A percentile compares a stretch with the other conserved stretches of the same genome.
Evolutionary conservation across 2,797 vertebrate species (phyloP).

Genomic region (Podarcis lilfordi): DNA sequence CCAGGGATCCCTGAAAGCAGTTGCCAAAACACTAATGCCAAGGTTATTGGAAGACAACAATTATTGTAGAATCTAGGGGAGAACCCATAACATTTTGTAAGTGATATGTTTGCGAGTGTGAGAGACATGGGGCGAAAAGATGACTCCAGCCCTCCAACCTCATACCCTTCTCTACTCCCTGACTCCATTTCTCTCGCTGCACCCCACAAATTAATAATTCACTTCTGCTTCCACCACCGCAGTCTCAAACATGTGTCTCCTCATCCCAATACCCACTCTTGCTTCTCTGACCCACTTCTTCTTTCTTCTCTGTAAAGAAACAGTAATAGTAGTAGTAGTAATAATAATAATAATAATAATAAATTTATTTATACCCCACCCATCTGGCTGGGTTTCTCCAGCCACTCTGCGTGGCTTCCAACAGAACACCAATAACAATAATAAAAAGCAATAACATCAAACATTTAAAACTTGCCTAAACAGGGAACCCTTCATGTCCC

Average conservation of each 20-base stretch:
- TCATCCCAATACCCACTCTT: background rate
- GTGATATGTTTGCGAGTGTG: background rate
- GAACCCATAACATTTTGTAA: background rate
- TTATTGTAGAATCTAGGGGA: background rate
- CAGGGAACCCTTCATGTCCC: background rate
- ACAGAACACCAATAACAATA: too few species aligned
- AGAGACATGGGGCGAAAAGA: background rate
- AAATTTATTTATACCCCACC: too few species aligned
- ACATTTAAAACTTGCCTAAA: too few species aligned
- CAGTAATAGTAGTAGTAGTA: background rate
- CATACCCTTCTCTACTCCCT: background rate
- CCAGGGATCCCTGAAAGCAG: constrained; percentile 19
- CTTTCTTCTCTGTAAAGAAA: background rate
- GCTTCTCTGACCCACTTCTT: background rate
- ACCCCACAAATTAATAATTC: background rate
- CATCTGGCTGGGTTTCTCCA: too few species aligned
- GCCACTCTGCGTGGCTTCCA: too few species aligned
- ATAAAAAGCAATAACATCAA: too few species aligned
- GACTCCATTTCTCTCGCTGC: background rate
- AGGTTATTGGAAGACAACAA: constrained; percentile 11
- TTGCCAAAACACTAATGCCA: constrained; percentile 15
- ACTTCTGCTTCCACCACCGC: background rate
- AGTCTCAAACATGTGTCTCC: background rate
- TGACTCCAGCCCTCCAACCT: background rate
- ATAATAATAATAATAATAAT: too few species aligned